A percentile compares a stretch with the other conserved stretches of the same genome.
phyloP scores from a whole-genome alignment of 2,888 invertebrate genomes.

The Caenorhabditis sp. region DNA sequence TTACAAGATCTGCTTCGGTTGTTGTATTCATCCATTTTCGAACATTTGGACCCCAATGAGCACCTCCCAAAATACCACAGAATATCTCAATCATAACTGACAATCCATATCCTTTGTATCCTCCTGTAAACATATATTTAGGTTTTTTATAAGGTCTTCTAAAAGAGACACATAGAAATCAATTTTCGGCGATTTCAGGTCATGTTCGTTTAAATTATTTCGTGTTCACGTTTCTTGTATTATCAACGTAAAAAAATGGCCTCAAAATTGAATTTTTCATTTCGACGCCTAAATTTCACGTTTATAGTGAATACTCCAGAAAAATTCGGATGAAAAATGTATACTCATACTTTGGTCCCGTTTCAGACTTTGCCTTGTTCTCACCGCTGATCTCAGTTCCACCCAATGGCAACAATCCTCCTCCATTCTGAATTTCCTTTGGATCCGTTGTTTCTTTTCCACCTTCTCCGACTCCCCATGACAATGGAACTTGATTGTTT shows the following conservation, averaged over 20 bases:
- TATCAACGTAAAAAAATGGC: too few species aligned
- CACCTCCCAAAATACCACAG: slow-evolving; percentile 81
- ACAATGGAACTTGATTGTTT: slow-evolving; percentile 80
- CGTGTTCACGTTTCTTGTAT: too few species aligned
- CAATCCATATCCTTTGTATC: slow-evolving; percentile 89
- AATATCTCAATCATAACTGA: slow-evolving; percentile 86
- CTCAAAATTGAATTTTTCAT: too few species aligned
- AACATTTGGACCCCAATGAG: slow-evolving; percentile 81
- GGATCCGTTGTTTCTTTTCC: slow-evolving; percentile 73
- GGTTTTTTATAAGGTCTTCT: too few species aligned
- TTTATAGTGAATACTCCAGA: too few species aligned
- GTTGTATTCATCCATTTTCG: slow-evolving; percentile 80
- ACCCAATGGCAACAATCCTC: slow-evolving; percentile 73
- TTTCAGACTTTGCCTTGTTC: too few species aligned
- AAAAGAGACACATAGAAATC: too few species aligned
- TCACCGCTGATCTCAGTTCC: slow-evolving; percentile 72
- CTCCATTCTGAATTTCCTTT: slow-evolving; percentile 69
- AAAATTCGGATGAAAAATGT: too few species aligned
- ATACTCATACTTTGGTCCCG: too few species aligned
- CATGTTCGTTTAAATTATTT: too few species aligned
- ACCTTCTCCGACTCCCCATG: slow-evolving; percentile 82
- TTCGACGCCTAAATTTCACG: too few species aligned
- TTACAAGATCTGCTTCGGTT: slow-evolving; percentile 77
- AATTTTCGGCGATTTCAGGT: too few species aligned
- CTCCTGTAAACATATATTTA: slow-evolving; percentile 72